Evolutionary conservation across 2,888 invertebrate genomes (phyloP).

Genomic region (Trissonchulus sp.): DNA sequence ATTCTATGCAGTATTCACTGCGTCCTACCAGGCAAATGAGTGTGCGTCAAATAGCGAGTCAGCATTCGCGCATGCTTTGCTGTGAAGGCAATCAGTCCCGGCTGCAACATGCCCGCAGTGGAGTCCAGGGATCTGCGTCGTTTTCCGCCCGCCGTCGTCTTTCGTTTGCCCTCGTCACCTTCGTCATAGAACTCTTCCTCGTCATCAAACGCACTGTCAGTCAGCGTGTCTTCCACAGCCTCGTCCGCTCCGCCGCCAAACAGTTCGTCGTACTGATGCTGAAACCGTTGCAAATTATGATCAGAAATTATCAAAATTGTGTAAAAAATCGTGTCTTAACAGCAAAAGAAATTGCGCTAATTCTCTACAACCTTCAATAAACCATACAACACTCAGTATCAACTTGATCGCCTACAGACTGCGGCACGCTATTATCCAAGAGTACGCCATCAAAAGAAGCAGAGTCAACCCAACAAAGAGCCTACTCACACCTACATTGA

Average conservation of each 20-base stretch:
- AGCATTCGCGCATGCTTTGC: constrained; percentile 63
- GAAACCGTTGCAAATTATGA: neutral
- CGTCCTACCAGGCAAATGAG: constrained; percentile 53
- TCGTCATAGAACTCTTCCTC: constrained; percentile 63
- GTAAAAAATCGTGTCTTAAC: too few relatives aligned
- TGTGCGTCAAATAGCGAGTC: constrained; percentile 81
- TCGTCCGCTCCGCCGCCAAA: constrained; percentile 63
- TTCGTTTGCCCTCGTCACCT: constrained; percentile 51
- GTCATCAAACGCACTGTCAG: constrained; percentile 59
- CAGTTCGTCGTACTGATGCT: constrained; percentile 68
- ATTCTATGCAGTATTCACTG: too few relatives aligned
- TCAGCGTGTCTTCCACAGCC: constrained; percentile 67
- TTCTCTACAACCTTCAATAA: too few relatives aligned
- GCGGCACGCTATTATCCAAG: too few relatives aligned
- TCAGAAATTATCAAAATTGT: too few relatives aligned
- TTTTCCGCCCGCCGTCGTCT: neutral
- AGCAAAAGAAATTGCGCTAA: too few relatives aligned
- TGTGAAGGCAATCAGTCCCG: constrained; percentile 27
- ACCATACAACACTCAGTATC: too few relatives aligned
- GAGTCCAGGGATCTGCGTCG: neutral
- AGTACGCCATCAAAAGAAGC: too few relatives aligned
- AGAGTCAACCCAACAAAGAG: too few relatives aligned
- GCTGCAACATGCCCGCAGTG: neutral
- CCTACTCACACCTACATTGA: too few relatives aligned
- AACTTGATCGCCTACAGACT: too few relatives aligned